These are phyloP conservation scores for Diceros bicornis DNA, from an alignment of 2,797 vertebrate genomes.

Conservation along the genomic window DNA sequence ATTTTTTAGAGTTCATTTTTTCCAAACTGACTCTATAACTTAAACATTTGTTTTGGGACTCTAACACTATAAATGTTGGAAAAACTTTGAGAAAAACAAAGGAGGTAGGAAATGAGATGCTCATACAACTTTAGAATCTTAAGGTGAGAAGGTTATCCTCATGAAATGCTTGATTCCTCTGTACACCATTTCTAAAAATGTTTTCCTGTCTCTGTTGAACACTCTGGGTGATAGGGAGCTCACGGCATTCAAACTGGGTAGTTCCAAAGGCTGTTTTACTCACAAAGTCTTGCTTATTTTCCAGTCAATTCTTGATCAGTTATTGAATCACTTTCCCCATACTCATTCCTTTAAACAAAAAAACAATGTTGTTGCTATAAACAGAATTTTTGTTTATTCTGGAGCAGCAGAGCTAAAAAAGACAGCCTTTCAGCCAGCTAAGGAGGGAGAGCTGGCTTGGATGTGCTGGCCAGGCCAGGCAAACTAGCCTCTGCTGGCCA, in stretches of 20 bases:
- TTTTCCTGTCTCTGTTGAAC: constrained; percentile 1
- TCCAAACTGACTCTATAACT: background rate
- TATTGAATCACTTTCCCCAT: constrained; percentile 58
- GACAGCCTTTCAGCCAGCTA: constrained; percentile 15
- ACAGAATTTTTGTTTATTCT: constrained; percentile 77
- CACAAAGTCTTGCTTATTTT: constrained; percentile 2
- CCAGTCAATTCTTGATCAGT: constrained; percentile 53
- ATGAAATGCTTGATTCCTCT: background rate
- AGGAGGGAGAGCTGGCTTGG: background rate
- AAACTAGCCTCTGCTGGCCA: background rate
- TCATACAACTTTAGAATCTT: background rate
- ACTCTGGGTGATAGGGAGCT: background rate
- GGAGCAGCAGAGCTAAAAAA: constrained; percentile 48
- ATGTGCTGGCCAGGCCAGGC: background rate
- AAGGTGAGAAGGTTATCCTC: background rate
- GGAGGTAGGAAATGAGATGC: background rate
- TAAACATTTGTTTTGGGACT: background rate
- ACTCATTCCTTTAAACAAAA: constrained; percentile 52
- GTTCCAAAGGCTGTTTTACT: background rate
- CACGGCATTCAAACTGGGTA: background rate
- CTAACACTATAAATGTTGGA: background rate
- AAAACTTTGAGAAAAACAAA: constrained; percentile 5
- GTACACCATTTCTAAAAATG: background rate
- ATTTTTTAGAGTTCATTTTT: constrained; percentile 42
- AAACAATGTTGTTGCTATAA: constrained; percentile 75